Conservation (phyloP, 2,797 vertebrate species). For the Coregonus suidteri region DNA sequence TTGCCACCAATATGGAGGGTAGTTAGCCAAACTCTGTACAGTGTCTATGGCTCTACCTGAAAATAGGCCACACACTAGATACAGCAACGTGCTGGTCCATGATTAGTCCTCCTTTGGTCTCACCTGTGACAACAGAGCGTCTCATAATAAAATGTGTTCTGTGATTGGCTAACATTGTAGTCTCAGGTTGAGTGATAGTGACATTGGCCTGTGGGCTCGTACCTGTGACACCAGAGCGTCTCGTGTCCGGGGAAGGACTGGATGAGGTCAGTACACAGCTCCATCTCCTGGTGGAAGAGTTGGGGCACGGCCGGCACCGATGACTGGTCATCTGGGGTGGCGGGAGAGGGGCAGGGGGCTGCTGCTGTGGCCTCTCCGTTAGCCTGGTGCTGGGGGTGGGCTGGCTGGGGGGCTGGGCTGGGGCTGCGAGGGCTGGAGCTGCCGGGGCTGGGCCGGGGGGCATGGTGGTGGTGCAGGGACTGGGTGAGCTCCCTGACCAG, state of each 20-base stretch:
- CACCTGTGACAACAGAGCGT: not conserved
- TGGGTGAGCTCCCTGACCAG: constrained; percentile 73
- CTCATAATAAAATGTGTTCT: not conserved
- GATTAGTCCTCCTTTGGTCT: not conserved
- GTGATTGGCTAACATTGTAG: not conserved
- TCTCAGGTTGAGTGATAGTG: not conserved
- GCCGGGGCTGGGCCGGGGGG: constrained; percentile 53
- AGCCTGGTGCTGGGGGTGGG: constrained; percentile 57
- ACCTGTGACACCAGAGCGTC: constrained; percentile 98
- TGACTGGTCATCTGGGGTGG: constrained; percentile 60
- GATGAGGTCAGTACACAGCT: constrained; percentile 91
- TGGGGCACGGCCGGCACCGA: constrained; percentile 56
- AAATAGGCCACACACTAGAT: too few species aligned
- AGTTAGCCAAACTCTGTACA: not conserved
- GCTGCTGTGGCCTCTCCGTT: constrained; percentile 68
- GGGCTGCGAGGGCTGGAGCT: constrained; percentile 21
- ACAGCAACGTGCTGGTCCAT: not conserved
- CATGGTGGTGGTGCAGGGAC: constrained; percentile 25
- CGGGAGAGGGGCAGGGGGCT: constrained; percentile 9
- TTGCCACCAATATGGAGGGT: not conserved
- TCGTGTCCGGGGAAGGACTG: constrained; percentile 93
- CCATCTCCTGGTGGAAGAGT: constrained; percentile 86
- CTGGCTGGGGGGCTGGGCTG: constrained; percentile 43
- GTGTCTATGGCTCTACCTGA: not conserved
- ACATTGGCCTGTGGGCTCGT: constrained; percentile 47